Evolutionary conservation across 2,113 vertebrate species (phyloP), one percentile per base, ranked within the genome.

Genomic region (Neofelis nebulosa): DNA sequence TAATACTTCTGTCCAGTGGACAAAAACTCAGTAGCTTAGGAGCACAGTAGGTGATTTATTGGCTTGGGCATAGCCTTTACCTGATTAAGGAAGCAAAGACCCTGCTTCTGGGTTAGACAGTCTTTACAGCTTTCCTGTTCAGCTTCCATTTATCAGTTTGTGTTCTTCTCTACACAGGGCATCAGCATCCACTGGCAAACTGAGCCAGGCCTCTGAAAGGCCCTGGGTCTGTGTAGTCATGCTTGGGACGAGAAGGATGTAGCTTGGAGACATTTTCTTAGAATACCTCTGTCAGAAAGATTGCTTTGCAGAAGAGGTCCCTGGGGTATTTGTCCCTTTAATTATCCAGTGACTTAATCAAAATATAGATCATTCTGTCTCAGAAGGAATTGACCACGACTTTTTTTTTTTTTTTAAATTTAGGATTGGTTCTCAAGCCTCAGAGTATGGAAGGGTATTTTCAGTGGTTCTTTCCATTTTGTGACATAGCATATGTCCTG

Each of bases 51-150:
- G 21, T 80, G 31, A 16, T 68, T 93, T 96, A 13, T 78, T 97
- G 55, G 41, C 33, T 9, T 79, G 55, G 88, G 69, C 13, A 86
- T 23, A 91, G 21, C n/a, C 13, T 48, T 94, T 85, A 85, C 23
- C 50, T 16, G 36, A 8, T 48, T 91, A 86, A 91, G 81, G 50
- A 88, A 88, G 31, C 61, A 83, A 41, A 92, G 73, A 41, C 21
- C 13, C 15, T 96, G 41, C 55, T 90, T 82, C 38, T 94, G 81
- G 18, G 19, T 78, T 78, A 18, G 57, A 55, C 2, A 65, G 21
- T 94, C 50, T 94, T 84, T 93, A 36, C 36, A 89, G 52, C 38
- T 94, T 97, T 94, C 48, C n/a, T 95, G 4, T 96, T 97, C 19
- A 89, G 31, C 33, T 29, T 95, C 29, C 18, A 83, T 61, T 91